phyloP scores from a whole-genome alignment of 2,797 vertebrate genomes.

The Fundulus diaphanus region DNA sequence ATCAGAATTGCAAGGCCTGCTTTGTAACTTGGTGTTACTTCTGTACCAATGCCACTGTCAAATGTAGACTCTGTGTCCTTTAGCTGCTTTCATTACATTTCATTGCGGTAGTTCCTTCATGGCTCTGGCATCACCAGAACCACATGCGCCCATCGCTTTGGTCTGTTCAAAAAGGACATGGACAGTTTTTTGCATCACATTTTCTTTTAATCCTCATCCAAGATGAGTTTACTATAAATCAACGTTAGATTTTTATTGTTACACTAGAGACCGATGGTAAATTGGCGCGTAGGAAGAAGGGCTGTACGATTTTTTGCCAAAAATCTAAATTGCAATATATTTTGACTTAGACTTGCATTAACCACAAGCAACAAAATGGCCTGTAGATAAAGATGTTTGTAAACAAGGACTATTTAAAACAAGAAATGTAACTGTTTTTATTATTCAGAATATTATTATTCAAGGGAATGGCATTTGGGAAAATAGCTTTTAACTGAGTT shows the following conservation, averaged over 20 bases:
- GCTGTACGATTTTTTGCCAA: no score
- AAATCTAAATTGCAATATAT: no score
- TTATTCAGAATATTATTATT: no score
- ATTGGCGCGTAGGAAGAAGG: background rate
- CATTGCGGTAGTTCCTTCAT: background rate
- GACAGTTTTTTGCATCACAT: background rate
- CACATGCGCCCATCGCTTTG: background rate
- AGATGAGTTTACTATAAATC: background rate
- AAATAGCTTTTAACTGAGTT: no score
- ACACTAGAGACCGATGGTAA: background rate
- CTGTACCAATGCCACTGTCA: background rate
- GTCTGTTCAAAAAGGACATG: background rate
- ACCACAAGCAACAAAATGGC: no score
- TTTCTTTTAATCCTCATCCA: background rate
- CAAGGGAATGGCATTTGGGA: no score
- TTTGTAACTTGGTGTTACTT: background rate
- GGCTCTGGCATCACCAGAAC: background rate
- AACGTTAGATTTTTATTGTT: background rate
- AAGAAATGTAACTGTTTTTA: no score
- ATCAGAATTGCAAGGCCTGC: slow-evolving; percentile 6
- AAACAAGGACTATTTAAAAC: no score
- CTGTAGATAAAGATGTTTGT: no score
- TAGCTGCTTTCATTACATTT: background rate
- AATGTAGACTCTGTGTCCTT: background rate
- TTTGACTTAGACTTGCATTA: no score